Evolutionary conservation across 2,888 invertebrate genomes (phyloP).

Genomic region (Drosophila sordidula): DNA sequence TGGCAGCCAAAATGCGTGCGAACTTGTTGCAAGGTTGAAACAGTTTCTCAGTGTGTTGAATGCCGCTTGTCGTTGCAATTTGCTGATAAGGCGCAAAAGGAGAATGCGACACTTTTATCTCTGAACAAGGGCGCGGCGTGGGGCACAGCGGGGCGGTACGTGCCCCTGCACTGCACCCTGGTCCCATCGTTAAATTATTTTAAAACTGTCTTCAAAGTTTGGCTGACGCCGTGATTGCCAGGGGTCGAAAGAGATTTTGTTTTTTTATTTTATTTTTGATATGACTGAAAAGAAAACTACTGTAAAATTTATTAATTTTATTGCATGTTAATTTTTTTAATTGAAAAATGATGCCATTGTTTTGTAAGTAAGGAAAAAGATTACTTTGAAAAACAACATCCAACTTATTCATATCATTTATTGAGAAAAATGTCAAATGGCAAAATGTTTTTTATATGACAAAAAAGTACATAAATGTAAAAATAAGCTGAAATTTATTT

Average conservation of each 20-base stretch:
- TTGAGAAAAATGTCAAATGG: no score
- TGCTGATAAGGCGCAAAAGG: conserved; percentile 43
- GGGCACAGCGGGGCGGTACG: neutral
- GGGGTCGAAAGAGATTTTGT: neutral
- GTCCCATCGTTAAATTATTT: conserved; percentile 42
- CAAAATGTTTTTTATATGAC: no score
- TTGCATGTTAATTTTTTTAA: no score
- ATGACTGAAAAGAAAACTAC: no score
- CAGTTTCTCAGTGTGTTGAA: conserved; percentile 33
- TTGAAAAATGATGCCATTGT: no score
- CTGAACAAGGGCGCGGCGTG: neutral
- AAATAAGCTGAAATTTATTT: no score
- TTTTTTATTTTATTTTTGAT: conserved; percentile 5
- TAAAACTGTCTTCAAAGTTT: conserved; percentile 48
- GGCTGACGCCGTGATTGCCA: conserved; percentile 21
- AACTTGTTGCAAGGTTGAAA: conserved; percentile 47
- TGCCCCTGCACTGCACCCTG: conserved; percentile 35
- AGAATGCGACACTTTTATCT: conserved; percentile 12
- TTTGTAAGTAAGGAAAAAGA: no score
- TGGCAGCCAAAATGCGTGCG: conserved; percentile 37
- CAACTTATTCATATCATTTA: no score
- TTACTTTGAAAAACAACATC: no score
- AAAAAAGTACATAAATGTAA: no score
- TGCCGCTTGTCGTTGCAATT: conserved; percentile 49
- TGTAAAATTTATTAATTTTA: no score